phyloP scores from a whole-genome alignment of 2,888 invertebrate species.

The Camptogramma bilineatum region DNA sequence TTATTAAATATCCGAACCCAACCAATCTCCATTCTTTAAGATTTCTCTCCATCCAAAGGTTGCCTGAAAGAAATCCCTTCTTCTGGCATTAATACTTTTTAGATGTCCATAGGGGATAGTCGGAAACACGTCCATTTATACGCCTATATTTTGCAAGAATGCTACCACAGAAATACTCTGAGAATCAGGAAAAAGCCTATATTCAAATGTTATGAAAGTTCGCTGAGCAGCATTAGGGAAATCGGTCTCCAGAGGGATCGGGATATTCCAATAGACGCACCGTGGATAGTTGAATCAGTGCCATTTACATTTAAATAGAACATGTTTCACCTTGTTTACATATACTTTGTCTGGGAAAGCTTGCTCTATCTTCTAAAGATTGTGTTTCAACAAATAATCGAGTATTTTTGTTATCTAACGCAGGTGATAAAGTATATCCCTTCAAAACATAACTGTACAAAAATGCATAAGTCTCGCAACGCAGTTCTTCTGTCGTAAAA shows the following conservation, averaged over 20 bases:
- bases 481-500: too few relatives aligned
- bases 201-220: slow-evolving; percentile 73
- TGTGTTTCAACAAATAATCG: not conserved
- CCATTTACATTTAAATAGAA: slow-evolving; percentile 41
- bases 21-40: too few relatives aligned
- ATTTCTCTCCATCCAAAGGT: too few relatives aligned
- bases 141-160: not conserved
- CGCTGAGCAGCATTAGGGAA: slow-evolving; percentile 69
- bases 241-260: slow-evolving; percentile 57
- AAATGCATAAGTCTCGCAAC: too few relatives aligned
- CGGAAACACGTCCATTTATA: too few relatives aligned
- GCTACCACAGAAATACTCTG: slow-evolving; percentile 20
- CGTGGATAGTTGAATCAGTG: slow-evolving; percentile 32
- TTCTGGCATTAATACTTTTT: too few relatives aligned
- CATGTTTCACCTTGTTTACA: slow-evolving; percentile 20
- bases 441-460: too few relatives aligned
- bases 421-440: too few relatives aligned
- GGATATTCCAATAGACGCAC: slow-evolving; percentile 25
- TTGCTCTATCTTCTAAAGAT: not conserved
- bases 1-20: too few relatives aligned
- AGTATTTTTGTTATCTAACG: not conserved
- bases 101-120: too few relatives aligned
- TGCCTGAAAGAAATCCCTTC: too few relatives aligned
- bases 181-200: slow-evolving; percentile 68
- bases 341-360: not conserved